Conservation (phyloP, 1,140 invertebrate genomes). For the Sarcophaga bullata region DNA sequence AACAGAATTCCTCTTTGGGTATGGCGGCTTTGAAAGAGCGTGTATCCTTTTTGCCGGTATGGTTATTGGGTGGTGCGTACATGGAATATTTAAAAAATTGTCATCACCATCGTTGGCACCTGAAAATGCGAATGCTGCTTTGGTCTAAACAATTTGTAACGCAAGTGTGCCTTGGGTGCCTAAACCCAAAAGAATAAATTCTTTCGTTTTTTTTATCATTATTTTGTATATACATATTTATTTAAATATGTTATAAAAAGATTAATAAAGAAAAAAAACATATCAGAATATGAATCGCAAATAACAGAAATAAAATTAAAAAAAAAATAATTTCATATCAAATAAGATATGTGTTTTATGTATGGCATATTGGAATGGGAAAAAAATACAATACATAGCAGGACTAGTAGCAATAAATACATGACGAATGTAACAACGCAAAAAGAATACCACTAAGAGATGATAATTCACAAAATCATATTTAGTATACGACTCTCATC, state of each 20-base stretch:
- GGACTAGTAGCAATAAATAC: too few species aligned
- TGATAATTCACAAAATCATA: constrained; percentile 49
- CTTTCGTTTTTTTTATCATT: background rate
- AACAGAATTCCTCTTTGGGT: too few species aligned
- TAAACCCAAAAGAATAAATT: background rate
- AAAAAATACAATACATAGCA: too few species aligned
- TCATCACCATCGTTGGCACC: constrained; percentile 56
- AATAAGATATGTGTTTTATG: too few species aligned
- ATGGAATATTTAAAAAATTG: constrained; percentile 64
- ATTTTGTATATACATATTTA: background rate
- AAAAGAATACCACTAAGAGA: background rate
- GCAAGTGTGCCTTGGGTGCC: constrained; percentile 56
- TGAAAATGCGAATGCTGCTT: constrained; percentile 48
- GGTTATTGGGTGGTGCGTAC: constrained; percentile 55
- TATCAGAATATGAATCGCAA: constrained; percentile 42
- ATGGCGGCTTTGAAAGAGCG: background rate
- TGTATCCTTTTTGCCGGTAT: background rate
- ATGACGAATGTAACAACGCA: background rate
- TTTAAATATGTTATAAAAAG: background rate
- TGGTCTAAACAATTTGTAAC: constrained; percentile 60
- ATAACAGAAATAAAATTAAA: constrained; percentile 50
- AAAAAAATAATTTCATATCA: too few species aligned
- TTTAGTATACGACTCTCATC: constrained; percentile 44
- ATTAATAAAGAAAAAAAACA: constrained; percentile 17
- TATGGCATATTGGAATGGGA: too few species aligned